Percentiles rank a stretch among this genome's conserved stretches.
Evolutionary conservation across 2,113 vertebrate genomes (phyloP).

Genomic region (Bufo gargarizans): DNA sequence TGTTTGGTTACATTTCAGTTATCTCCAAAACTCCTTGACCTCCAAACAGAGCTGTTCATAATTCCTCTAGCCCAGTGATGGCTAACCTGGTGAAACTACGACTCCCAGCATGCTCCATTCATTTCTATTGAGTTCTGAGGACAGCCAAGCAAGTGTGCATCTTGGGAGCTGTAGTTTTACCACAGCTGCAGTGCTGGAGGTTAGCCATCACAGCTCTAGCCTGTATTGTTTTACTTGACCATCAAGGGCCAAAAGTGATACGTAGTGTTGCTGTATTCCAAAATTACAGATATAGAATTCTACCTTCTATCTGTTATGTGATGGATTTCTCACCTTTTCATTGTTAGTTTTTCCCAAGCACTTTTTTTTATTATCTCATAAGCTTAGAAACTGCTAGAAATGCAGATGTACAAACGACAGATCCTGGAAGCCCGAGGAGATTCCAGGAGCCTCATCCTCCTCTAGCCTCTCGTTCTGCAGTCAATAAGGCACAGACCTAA

Average conservation of each 20-base stretch:
- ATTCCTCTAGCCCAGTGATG: too few species aligned
- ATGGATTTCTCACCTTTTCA: constrained; percentile 3
- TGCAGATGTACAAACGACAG: neutral
- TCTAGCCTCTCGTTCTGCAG: neutral
- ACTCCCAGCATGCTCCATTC: too few species aligned
- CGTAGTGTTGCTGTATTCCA: neutral
- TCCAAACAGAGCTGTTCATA: neutral
- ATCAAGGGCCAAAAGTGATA: neutral
- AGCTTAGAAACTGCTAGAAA: constrained; percentile 12
- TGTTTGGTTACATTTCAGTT: neutral
- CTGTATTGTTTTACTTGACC: neutral
- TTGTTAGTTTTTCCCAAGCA: constrained; percentile 6
- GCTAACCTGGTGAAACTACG: too few species aligned
- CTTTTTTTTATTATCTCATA: constrained; percentile 31
- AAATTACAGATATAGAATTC: constrained; percentile 4
- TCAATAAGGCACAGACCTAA: neutral
- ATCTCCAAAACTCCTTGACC: neutral
- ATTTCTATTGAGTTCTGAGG: too few species aligned
- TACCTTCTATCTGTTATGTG: neutral
- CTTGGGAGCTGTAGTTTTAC: too few species aligned
- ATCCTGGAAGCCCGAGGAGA: neutral
- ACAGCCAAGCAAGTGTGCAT: too few species aligned
- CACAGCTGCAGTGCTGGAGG: too few species aligned
- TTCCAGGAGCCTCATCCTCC: neutral
- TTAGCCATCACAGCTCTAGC: too few species aligned